phyloP scores from a whole-genome alignment of 2,113 vertebrate species.

The Oxygymnocypris stewartii region DNA sequence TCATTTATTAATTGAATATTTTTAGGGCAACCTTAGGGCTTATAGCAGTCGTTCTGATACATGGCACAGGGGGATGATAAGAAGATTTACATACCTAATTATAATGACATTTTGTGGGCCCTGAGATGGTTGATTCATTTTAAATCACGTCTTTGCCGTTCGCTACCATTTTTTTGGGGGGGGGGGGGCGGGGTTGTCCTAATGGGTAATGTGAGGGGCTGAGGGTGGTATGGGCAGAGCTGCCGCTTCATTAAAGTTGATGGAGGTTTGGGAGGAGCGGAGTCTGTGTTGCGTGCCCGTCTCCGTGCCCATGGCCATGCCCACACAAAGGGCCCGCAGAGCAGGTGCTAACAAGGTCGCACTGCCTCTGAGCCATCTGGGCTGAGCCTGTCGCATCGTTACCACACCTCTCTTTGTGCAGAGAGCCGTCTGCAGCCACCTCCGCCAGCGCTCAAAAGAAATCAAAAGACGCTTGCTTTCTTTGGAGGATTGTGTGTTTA shows the following conservation, averaged over 20 bases:
- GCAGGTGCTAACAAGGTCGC: conserved; percentile 81
- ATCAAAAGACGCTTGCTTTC: conserved; percentile 74
- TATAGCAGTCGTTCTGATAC: conserved; percentile 70
- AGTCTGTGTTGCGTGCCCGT: conserved; percentile 62
- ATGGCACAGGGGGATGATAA: conserved; percentile 75
- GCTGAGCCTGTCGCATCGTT: conserved; percentile 63
- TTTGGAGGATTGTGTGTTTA: conserved; percentile 75
- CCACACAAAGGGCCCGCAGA: conserved; percentile 78
- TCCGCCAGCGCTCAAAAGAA: conserved; percentile 72
- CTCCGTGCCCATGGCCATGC: conserved; percentile 71
- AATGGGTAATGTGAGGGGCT: conserved; percentile 49
- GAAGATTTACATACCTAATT: conserved; percentile 81
- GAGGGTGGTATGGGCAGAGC: conserved; percentile 52
- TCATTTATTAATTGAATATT: conserved; percentile 84
- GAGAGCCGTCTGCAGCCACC: conserved; percentile 67
- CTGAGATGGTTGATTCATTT: conserved; percentile 68
- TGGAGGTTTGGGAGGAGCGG: conserved; percentile 52
- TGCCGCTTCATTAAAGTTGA: conserved; percentile 59
- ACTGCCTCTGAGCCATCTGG: conserved; percentile 78
- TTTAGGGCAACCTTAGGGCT: conserved; percentile 74
- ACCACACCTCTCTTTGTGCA: conserved; percentile 69
- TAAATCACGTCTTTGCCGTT: conserved; percentile 72
- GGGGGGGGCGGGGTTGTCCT: conserved; percentile 68
- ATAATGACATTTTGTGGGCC: conserved; percentile 77
- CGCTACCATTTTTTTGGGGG: conserved; percentile 69